Evolutionary conservation across 2,113 vertebrate genomes (phyloP), one percentile per base, ranked within the genome.

Genomic region (Pycnonotus jocosus): DNA sequence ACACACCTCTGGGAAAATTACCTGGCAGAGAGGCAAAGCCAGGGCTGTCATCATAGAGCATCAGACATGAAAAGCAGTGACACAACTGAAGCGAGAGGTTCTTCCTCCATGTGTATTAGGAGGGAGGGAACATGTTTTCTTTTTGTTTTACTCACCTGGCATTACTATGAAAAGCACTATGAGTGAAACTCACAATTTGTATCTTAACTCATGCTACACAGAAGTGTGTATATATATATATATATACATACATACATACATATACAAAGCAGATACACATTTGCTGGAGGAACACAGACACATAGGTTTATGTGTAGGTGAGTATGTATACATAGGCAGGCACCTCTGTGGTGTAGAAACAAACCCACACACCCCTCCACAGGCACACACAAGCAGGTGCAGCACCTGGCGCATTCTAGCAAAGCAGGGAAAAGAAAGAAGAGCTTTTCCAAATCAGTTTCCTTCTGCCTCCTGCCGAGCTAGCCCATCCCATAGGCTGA

Each of bases 271-370:
- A 83, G 44, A 35, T 27, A 70, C 2, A 25, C 17, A 40, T 56
- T 70, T 89, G 35, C 47, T 70, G 19, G 20, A 37, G 24, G 47
- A 89, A 31, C 19, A n/a, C 3, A 33, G 28, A 57, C 42, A 30
- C 7, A 9, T 9, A n/a, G 13, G 25, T 60, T 72, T 84, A 40
- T 4, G 2, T 48, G 37, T n/a, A 21, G 3, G 0, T 40, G 35
- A 74, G 14, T 58, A 5, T 33, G 23, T 38, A 9, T 15, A 18
- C 4, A 2, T 23, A 40, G 1, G 1, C 24, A 25, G 5, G 5
- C 37, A 69, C 24, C 45, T 38, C 5, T 80, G 73, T 45, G 60
- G 23, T 57, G n/a, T 25, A 45, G 15, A 66, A 38, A 19, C 74
- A 70, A 74, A 54, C 21, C 38, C 31, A 31, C 42, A 44, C 14